phyloP scores from a whole-genome alignment of 2,888 invertebrate genomes.

The Vesta saturnalis region DNA sequence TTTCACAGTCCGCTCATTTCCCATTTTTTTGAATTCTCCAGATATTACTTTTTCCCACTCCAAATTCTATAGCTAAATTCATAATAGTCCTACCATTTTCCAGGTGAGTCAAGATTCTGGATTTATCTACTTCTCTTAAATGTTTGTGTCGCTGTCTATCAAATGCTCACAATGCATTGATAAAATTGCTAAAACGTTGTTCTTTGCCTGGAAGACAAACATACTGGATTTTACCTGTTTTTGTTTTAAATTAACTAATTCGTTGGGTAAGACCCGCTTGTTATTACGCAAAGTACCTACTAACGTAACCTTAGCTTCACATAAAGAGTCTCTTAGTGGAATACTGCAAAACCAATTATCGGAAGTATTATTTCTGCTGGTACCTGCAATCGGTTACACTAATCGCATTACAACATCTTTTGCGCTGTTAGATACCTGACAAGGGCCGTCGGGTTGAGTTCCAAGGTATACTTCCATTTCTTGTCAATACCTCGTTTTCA shows the following conservation, averaged over 20 bases:
- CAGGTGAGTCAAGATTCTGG: no score
- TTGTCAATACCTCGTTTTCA: no score
- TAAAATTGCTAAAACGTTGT: background rate
- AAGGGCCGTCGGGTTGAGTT: background rate
- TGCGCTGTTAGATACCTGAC: background rate
- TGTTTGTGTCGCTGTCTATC: background rate
- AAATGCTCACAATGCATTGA: slow-evolving; percentile 9
- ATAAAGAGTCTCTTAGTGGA: background rate
- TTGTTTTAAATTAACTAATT: background rate
- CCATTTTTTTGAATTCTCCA: no score
- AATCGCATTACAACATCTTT: slow-evolving; percentile 1
- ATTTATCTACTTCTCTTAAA: no score
- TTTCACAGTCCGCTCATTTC: no score
- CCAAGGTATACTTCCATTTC: no score
- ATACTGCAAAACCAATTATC: slow-evolving; percentile 5
- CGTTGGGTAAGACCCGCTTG: background rate
- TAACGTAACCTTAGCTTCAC: background rate
- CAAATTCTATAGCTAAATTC: no score
- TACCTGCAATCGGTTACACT: background rate
- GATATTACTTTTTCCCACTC: no score
- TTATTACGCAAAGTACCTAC: background rate
- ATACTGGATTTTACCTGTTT: background rate
- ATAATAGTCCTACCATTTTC: no score
- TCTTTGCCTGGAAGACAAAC: background rate
- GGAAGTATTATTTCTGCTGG: background rate